Evolutionary conservation across 2,113 vertebrate species (phyloP), one percentile per base, ranked within the genome.

Genomic region (Hippopotamus amphibius): DNA sequence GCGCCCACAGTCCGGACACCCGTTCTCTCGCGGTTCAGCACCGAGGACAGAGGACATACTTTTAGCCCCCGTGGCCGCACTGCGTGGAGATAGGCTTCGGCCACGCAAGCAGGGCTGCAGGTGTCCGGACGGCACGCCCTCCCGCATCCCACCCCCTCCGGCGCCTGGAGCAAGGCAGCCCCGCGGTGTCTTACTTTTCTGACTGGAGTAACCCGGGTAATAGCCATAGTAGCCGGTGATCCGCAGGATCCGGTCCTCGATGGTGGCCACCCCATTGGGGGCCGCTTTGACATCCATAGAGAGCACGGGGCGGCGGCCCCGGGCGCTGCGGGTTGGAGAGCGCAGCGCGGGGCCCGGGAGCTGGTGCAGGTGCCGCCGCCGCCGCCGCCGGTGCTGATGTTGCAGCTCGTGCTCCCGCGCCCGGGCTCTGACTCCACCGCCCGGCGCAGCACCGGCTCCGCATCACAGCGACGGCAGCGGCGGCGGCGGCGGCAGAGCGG

Each of bases 221-320:
- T 99, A 99, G 97, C 99, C 99, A 98, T 99, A 99, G 99, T 99
- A 99, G 97, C 99, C 99, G 57, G 99, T 99, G 98, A 99, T 99
- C 98, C 99, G 99, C 98, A 99, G 98, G 97, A 99, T 99, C 93
- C 99, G 98, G 98, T 99, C 99, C 98, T 99, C 99, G 96, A 99
- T 99, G 98, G 99, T 99, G 98, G 99, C 99, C 98, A 99, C 99
- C 90, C 99, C 99, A 98, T 99, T 99, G 98, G 99, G 99, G 71
- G 99, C 99, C 97, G 99, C 99, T 98, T 99, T 99, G 98, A 99
- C 98, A 98, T 99, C 98, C 99, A 99, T 99, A 98, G 97, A 98
- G 98, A 96, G 96, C 76, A 72, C 83, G 93, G 97, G 98, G 97
- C 97, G 80, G 97, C 97, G 97, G 96, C 97, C 95, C 97, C 93